These are phyloP conservation scores for Synchiropus splendidus DNA, from an alignment of 2,113 vertebrate genomes.

Conservation along the genomic window DNA sequence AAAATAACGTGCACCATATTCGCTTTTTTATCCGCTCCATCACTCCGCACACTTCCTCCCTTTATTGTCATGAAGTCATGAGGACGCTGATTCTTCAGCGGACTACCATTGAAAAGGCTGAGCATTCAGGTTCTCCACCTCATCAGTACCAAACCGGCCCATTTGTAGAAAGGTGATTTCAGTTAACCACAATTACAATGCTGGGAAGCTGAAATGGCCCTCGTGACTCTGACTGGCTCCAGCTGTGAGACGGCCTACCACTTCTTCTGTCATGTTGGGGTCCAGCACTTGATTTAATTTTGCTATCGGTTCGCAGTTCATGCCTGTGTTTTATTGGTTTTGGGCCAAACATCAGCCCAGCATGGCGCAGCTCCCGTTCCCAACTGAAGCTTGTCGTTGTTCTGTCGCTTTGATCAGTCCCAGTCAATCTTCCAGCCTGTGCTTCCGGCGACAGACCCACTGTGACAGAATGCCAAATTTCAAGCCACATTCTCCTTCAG, in stretches of 20 bases:
- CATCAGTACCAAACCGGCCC: too few relatives aligned
- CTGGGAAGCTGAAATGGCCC: too few relatives aligned
- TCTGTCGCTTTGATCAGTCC: constrained; percentile 44
- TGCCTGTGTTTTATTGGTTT: constrained; percentile 22
- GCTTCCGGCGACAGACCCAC: constrained; percentile 52
- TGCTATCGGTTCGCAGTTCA: constrained; percentile 27
- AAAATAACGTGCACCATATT: too few relatives aligned
- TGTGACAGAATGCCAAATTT: constrained; percentile 54
- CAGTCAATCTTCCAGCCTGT: constrained; percentile 40
- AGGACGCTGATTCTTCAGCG: too few relatives aligned
- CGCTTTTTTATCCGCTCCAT: constrained; percentile 41
- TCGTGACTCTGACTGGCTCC: constrained; percentile 42
- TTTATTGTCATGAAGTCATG: too few relatives aligned
- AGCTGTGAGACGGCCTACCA: constrained; percentile 50
- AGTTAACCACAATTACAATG: constrained; percentile 42
- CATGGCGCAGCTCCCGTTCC: constrained; percentile 24
- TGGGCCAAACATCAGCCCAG: constrained; percentile 24
- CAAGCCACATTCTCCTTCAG: constrained; percentile 41
- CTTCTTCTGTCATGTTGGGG: constrained; percentile 45
- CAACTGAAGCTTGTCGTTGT: constrained; percentile 42
- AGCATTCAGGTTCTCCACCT: too few relatives aligned
- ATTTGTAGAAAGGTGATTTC: constrained; percentile 48
- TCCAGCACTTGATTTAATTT: constrained; percentile 44
- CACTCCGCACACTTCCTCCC: too few relatives aligned
- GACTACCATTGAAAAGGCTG: too few relatives aligned